These are phyloP conservation scores for Lepidurus apus DNA, from an alignment of 1,140 invertebrate species.

Conservation along the genomic window DNA sequence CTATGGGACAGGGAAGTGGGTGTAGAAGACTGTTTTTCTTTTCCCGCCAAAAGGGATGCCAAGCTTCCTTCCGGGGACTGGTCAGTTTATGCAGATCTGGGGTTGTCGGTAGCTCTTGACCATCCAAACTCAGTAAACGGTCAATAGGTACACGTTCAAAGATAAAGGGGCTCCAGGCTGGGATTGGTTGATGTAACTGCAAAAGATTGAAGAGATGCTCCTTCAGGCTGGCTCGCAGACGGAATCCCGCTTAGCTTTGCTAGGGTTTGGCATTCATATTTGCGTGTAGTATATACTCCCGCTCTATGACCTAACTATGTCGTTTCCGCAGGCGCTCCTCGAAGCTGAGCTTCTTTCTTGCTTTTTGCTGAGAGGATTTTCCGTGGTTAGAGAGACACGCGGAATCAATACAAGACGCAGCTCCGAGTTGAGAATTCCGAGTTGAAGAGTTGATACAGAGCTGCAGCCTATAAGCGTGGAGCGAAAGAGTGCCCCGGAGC, in stretches of 20 bases:
- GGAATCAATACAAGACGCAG: slow-evolving; percentile 9
- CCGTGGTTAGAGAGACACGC: background rate
- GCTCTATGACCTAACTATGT: background rate
- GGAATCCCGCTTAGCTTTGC: background rate
- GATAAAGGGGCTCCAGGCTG: background rate
- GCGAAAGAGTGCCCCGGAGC: background rate
- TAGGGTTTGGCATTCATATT: background rate
- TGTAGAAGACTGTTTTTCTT: background rate
- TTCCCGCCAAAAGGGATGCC: background rate
- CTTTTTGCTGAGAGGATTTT: background rate
- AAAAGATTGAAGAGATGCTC: background rate
- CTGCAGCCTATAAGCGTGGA: background rate
- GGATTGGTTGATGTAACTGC: background rate
- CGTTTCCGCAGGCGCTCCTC: background rate
- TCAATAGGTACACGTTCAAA: background rate
- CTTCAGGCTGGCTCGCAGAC: background rate
- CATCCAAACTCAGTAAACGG: background rate
- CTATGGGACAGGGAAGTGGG: background rate
- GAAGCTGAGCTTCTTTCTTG: background rate
- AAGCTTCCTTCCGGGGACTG: background rate
- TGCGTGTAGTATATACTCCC: background rate
- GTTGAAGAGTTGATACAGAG: background rate
- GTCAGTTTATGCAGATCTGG: background rate
- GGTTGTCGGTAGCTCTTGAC: background rate
- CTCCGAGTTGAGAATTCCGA: background rate